These are phyloP conservation scores for Leptoteleia sp. DNA, from an alignment of 1,140 invertebrate species.

Conservation along the genomic window DNA sequence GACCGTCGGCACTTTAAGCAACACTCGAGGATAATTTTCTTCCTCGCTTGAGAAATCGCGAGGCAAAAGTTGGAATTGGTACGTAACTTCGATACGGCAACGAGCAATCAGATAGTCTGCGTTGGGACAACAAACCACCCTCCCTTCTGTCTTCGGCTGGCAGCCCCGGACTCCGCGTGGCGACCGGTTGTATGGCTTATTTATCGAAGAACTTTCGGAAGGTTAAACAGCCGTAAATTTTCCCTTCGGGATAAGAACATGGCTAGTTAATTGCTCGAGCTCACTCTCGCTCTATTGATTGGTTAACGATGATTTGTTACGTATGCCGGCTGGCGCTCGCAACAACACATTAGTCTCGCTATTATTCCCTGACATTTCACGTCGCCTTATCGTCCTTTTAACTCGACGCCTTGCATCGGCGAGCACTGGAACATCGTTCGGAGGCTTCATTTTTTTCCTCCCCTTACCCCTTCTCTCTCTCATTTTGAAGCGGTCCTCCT, in stretches of 20 bases:
- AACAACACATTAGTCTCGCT: constrained; percentile 39
- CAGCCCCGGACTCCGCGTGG: constrained; percentile 14
- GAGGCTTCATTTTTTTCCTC: constrained; percentile 23
- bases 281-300: constrained; percentile 68
- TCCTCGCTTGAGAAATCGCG: constrained; percentile 47
- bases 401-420: constrained; percentile 41
- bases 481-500: too few species aligned
- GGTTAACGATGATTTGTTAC: constrained; percentile 74
- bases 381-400: constrained; percentile 38
- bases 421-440: constrained; percentile 31
- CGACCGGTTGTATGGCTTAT: constrained; percentile 74
- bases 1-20: constrained; percentile 59
- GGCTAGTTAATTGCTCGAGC: constrained; percentile 74
- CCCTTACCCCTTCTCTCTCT: constrained; percentile 24
- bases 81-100: constrained; percentile 73
- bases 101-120: constrained; percentile 79
- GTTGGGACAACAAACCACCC: constrained; percentile 76
- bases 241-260: constrained; percentile 68
- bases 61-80: constrained; percentile 71
- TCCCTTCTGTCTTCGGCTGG: constrained; percentile 28
- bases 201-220: constrained; percentile 78
- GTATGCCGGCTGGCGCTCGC: constrained; percentile 16
- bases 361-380: constrained; percentile 19
- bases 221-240: constrained; percentile 79
- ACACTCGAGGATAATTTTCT: constrained; percentile 62